Evolutionary conservation across 2,888 invertebrate genomes (phyloP), one percentile per base, ranked within the genome.

Genomic region (Sceliomorpha sp.): DNA sequence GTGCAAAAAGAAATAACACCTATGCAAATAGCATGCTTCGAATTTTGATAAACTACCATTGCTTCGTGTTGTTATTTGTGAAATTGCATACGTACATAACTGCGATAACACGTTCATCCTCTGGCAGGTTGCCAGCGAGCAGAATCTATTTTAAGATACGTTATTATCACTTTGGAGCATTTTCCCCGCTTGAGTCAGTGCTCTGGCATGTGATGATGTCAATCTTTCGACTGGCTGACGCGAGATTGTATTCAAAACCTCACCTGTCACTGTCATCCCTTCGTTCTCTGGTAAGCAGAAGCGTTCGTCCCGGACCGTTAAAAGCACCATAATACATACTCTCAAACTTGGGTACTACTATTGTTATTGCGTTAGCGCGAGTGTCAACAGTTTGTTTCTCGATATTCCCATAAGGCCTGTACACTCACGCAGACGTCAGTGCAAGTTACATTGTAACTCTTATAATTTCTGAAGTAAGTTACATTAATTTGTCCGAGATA

Each of bases 131-230:
- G 55, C 48, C 42, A 36, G 13, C 20, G 15, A 13, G 15, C 39
- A 32, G 12, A 55, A 53, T 55, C 42, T 55, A 55, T 45, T 63
- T 63, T 42, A 48, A 53, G 48, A 34, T 29, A 34, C 42, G 9
- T 55, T 47, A 53, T 47, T 44, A 62, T 53, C 45, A 39, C 44
- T 39, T n/a, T 15, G 26, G 20, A 40, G 36, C 39, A 24, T 20
- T 45, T 60, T 60, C 40, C n/a, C 44, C 17, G 32, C 32, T 6
- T 29, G 60, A 51, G 29, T 60, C 60, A 45, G 44, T 39, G 40
- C 32, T 26, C 47, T 32, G 55, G 34, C 26, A 63, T 53, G 47
- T 44, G 53, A 53, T 56, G 48, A 59, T 59, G 59, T 59, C 59
- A 59, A 36, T 59, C 47, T 47, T 39, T 12, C 37, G 20, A 29